Evolutionary conservation across 37 sponge, comb jelly and placozoan genomes (phyloP), one percentile per base, ranked within the genome.

Genomic region (Eunapius fragilis): DNA sequence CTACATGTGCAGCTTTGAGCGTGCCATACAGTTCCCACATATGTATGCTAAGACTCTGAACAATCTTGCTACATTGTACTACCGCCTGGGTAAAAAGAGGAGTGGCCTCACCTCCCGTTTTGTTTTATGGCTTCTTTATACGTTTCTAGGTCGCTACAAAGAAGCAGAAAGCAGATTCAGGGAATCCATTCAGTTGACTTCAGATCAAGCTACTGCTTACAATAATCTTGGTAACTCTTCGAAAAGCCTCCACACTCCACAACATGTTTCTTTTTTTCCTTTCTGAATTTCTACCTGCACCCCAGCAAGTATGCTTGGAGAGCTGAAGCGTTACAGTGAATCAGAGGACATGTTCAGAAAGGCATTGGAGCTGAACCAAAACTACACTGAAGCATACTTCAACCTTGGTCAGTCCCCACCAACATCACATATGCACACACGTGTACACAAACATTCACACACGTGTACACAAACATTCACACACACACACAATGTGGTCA

Each of bases 21-120:
- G 77, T 69, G 89, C 94, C 25, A 70, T 90, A 23, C 25, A 67
- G 31, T 89, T 73, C 35, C 84, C 86, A 5, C 88, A 94, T 19
- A 84, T 87, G 77, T 81, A 87, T 68, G 70, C 87, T 69, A 94
- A 94, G 71, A 89, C 89, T 22, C 84, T 96, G 75, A 96, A 96
- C 86, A 96, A 96, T 50, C 76, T 94, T 70, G 97, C 94, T n/a
- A 92, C 94, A 25, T 84, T 86, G 69, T 92, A 93, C 72, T 89
- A 85, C 80, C 91, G 88, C 58, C 87, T 94, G 70, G 79, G 91
- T 87, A 68, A 45, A n/a, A n/a, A 9, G 28, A 10, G 72, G 26
- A 2, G 2, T 34, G 33, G 31, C n/a, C 25, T 33, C 35, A 77
- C 45, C 33, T 7, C 22, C 30, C 13, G 9, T 12, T 36, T 1